These are phyloP conservation scores for Gallinago solitaria DNA, from an alignment of 2,797 vertebrate genomes.

Conservation along the genomic window DNA sequence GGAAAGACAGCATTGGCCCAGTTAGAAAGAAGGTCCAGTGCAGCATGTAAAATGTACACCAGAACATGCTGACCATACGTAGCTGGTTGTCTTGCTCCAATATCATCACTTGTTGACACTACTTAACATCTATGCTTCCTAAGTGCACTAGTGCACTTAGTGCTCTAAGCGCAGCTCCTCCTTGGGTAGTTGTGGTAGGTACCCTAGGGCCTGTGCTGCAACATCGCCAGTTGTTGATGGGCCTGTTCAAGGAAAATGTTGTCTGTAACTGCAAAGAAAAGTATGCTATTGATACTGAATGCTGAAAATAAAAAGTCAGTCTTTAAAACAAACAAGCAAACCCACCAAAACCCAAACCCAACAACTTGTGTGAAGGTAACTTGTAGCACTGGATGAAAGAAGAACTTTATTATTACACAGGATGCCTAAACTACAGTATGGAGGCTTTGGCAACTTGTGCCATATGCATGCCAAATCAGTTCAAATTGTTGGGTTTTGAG, in stretches of 20 bases:
- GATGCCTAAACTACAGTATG: neutral
- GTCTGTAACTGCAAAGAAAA: neutral
- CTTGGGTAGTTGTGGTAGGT: neutral
- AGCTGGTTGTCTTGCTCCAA: neutral
- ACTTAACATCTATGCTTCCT: neutral
- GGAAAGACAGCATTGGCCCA: neutral
- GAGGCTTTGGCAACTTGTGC: neutral
- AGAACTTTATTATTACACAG: neutral
- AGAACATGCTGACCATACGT: accelerated
- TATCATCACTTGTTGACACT: neutral
- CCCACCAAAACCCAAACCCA: neutral
- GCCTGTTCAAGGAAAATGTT: neutral
- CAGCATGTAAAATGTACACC: neutral
- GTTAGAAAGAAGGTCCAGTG: neutral
- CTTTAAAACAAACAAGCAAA: neutral
- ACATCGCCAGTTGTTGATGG: neutral
- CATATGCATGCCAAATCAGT: neutral
- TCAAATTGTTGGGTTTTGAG: neutral
- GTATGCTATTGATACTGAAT: neutral
- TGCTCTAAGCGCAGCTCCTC: neutral
- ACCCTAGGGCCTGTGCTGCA: neutral
- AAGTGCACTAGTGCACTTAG: too few relatives aligned
- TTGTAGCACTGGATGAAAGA: neutral
- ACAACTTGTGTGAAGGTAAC: neutral
- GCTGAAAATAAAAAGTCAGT: neutral